Base-by-base conservation (phyloP, 2,113 vertebrate genomes). In the Verasper variegatus region DNA sequence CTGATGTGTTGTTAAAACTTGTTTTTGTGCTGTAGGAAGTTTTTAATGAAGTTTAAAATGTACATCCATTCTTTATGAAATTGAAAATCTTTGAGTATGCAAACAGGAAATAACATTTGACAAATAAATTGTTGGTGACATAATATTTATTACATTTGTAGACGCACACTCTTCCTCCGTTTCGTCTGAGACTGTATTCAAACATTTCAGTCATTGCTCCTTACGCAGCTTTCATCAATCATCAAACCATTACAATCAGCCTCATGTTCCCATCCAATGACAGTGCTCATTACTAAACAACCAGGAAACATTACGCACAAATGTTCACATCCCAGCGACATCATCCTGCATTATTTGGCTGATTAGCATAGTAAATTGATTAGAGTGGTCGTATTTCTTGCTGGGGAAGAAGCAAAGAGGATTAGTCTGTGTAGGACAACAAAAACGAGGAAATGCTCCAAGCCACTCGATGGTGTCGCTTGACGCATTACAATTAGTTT, bases 311-410 rank as follows among this genome's bases (percentile, higher is more conserved):
- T 52, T 71, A 61, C 2, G 20, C 21, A 89, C 71, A 78, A 79
- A 88, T 65, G 64, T 54, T 51, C 68, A 18, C 9, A 26, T 74
- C 59, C 37, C 59, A 17, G 54, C 37, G 73, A 61, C 72, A 81
- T 76, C 58, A 69, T 27, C 40, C 56, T 68, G 77, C 76, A 74
- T 85, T 51, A 76, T 71, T 67, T 14, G 23, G 15, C 56, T 26
- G 14, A 68, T 89, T 84, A 75, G n/a, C 85, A 89, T 83, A 57
- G 23, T 24, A 72, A 89, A 80, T 68, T 72, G 69, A 84, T 78
- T 81, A 10, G 58, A 60, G 66, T 18, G 63, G 47, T 55, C 58
- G 74, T 88, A 68, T 78, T 57, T 80, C 79, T 75, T 65, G 20
- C 18, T 9, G 51, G 51, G 49, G 51, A 55, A 5, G 58, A 69